Base-by-base conservation (phyloP, 1,140 invertebrate genomes). In the Drosophila bipectinata region DNA sequence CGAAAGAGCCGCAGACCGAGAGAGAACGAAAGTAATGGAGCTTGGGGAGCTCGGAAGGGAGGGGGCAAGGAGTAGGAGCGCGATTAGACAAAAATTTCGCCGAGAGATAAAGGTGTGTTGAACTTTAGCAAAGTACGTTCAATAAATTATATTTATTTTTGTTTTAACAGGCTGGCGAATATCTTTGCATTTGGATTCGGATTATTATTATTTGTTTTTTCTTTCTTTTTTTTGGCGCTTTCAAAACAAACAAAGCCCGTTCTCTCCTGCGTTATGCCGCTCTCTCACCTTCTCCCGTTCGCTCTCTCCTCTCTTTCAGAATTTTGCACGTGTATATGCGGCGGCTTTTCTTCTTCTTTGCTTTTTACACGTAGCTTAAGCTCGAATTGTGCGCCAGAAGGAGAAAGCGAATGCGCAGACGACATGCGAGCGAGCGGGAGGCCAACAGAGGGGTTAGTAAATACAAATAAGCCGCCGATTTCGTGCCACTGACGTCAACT, bases 81-180 rank as follows among this genome's bases (percentile, higher is more conserved):
- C 49, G 49, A 52, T 64, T 64, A 49, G 58, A 45, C 34, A 55
- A 21, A 69, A 48, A 74, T 63, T 39, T 37, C 15, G n/a, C 24
- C 15, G 28, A 55, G 49, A 58, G 81, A 85, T 85, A 85, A 85
- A 85, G 72, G 81, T 85, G 49, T 85, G 82, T 87, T 85, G 81
- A 85, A 85, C 81, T 87, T 80, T 78, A 61, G 59, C 63, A 73
- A 80, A 61, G 58, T 74, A 74, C 52, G 52, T 66, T 74, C 32
- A 56, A 74, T 56, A 62, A 72, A 72, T 72, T 73, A 62, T 49
- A 54, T 61, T 63, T 55, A 63, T 62, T 62, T 72, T 51, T 14
- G 55, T 28, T 32, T 15, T 68, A 68, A 52, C 67, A 47, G 34
- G 62, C 44, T 39, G 44, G 32, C 39, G n/a, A 41, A 41, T 44